These are phyloP conservation scores for Knipowitschia caucasica DNA, from an alignment of 2,797 vertebrate species.

Conservation along the genomic window DNA sequence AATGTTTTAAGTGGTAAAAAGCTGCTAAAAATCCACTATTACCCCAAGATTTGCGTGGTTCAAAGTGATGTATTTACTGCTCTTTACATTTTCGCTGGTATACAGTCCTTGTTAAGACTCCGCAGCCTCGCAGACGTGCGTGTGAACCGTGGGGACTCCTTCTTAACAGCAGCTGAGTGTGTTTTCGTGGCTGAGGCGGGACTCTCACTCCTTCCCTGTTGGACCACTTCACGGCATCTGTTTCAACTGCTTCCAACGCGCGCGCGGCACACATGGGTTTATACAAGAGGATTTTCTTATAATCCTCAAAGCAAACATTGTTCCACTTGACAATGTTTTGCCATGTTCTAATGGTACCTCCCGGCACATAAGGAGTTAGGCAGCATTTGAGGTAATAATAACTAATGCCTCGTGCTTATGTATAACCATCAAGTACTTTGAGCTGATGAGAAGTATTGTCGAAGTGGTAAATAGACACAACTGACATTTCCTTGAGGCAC, in stretches of 20 bases:
- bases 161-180: slow-evolving; percentile 45
- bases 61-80: neutral
- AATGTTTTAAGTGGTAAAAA: too few species aligned
- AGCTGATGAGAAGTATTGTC: slow-evolving; percentile 18
- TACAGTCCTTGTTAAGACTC: neutral
- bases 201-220: slow-evolving; percentile 40
- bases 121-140: slow-evolving; percentile 9
- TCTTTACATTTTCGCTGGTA: slow-evolving; percentile 1
- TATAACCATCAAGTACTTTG: slow-evolving; percentile 22
- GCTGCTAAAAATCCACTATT: too few species aligned
- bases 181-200: slow-evolving; percentile 37
- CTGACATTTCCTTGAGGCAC: slow-evolving; percentile 16
- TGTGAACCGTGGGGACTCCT: slow-evolving; percentile 27
- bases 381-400: slow-evolving; percentile 12
- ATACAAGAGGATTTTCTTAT: slow-evolving; percentile 54
- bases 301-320: slow-evolving; percentile 64
- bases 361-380: slow-evolving; percentile 23
- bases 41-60: too few species aligned
- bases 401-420: slow-evolving; percentile 14
- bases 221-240: slow-evolving; percentile 50
- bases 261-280: slow-evolving; percentile 10
- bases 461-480: slow-evolving; percentile 16
- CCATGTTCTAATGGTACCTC: slow-evolving; percentile 35
- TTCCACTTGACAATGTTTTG: slow-evolving; percentile 50
- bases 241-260: slow-evolving; percentile 51